Evolutionary conservation across 1,140 invertebrate genomes (phyloP).

Genomic region (Lethrus apterus): DNA sequence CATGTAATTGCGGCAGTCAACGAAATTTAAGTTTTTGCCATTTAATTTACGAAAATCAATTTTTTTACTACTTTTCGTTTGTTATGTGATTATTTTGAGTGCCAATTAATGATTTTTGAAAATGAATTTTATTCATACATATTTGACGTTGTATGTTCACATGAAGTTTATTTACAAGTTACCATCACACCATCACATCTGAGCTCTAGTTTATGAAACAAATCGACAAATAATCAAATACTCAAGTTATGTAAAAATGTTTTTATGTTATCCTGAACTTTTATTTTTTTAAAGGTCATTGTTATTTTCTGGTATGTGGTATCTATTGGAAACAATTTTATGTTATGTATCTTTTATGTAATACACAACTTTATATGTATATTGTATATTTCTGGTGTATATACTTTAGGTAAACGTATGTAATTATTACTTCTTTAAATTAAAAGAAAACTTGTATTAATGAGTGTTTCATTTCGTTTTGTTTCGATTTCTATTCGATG

Average conservation of each 20-base stretch:
- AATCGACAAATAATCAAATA: constrained; percentile 7
- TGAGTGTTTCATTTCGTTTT: no score
- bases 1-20: constrained; percentile 57
- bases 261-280: background rate
- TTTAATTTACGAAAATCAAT: background rate
- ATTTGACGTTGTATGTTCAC: background rate
- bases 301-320: constrained; percentile 4
- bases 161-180: background rate
- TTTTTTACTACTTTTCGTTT: background rate
- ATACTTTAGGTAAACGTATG: no score
- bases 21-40: constrained; percentile 17
- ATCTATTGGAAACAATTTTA: constrained; percentile 8
- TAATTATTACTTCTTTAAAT: no score
- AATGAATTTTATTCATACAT: background rate
- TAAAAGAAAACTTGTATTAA: no score
- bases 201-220: background rate
- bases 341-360: constrained; percentile 9
- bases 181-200: background rate
- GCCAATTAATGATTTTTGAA: background rate
- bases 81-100: background rate
- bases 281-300: background rate
- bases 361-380: constrained; percentile 7
- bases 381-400: constrained; percentile 12
- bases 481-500: no score
- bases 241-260: constrained; percentile 2